Evolutionary conservation across 1,140 invertebrate genomes (phyloP), one percentile per base, ranked within the genome.

Genomic region (Nasonia longicornis): DNA sequence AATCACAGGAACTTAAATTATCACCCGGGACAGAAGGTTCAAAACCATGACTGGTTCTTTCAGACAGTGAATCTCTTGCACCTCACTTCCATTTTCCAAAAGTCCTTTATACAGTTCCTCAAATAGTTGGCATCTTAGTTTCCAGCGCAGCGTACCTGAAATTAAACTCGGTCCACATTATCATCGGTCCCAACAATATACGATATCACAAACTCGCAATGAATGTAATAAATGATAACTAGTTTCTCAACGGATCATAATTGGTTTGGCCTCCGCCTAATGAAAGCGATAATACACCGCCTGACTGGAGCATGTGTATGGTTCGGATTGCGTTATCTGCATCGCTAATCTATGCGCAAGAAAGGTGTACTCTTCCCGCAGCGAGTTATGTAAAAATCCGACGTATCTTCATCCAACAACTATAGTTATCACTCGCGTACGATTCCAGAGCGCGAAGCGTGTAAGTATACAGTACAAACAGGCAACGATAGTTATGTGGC

Each of bases 1-100:
- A 45, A 52, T 82, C 35, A 58, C 76, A 82, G 81, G 76, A 82
- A 82, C 81, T 78, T 78, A 82, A 74, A 74, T 78, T 82, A 82
- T 82, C 81, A 82, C 81, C 75, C 35, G 74, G 35, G 48, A 42
- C 2, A 26, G 22, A 29, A 42, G 16, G 52, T 78, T 52, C 1
- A 69, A 78, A 82, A 78, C 76, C 75, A 82, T 82, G 71, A 12
- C 64, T 82, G 70, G 58, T 74, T 78, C 31, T 73, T 8, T 72
- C 26, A 66, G 26, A 70, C 69, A n/a, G n/a, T 20, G 35, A 63
- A 12, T 64, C n/a, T 64, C 63, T 14, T 71, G 35, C 45, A n/a
- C 48, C 29, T 64, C 11, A 66, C 7, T 77, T 48, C 22, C 75
- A 72, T 77, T 20, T 77, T 16, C 45, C 48, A 64, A 29, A 58